Base-by-base conservation (phyloP, 2,888 invertebrate genomes). In the Callimorpha dominula region DNA sequence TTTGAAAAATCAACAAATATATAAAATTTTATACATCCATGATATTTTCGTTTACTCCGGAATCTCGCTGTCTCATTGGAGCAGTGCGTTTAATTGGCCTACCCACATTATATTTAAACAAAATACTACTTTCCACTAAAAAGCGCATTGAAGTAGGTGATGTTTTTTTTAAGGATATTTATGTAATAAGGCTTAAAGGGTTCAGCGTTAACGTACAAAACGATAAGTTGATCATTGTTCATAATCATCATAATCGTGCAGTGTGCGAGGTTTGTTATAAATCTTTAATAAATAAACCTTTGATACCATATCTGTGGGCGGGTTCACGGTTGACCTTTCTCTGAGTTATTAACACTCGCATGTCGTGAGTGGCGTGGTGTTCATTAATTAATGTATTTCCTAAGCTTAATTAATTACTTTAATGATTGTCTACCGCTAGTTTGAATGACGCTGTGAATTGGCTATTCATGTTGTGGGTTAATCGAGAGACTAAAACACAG, bases 321-420 rank as follows among this genome's bases (percentile, higher is more conserved):
- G 83, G 77, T 81, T 82, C 82, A 82, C 83, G 82, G 76, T 84
- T 89, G 88, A 90, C 89, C 91, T 91, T 88, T 87, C 81, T 79
- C 77, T 77, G 78, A 84, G 68, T 71, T 68, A 83, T 87, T 86
- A 88, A 88, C 87, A 88, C 87, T 90, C 87, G 87, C 83, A 83
- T 85, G 85, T 90, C 91, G 90, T 90, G 90, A 90, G 87, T 84
- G 79, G 75, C 84, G 81, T 82, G 86, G 81, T 82, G 86, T 88
- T 88, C 88, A 87, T 90, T 91, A 87, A 88, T 88, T 90, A 89
- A 88, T 87, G 84, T 85, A 83, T 89, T 88, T 89, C 87, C 85
- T 88, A 87, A 90, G 85, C 85, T 87, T 90, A 91, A 92, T 92
- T 92, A 92, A 91, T 92, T 90, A 90, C 86, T 85, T 86, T 89